Percentiles rank a stretch among this genome's conserved stretches.
Evolutionary conservation across 1,140 invertebrate species (phyloP).

Genomic region (Pseudomyrmex pallidus): DNA sequence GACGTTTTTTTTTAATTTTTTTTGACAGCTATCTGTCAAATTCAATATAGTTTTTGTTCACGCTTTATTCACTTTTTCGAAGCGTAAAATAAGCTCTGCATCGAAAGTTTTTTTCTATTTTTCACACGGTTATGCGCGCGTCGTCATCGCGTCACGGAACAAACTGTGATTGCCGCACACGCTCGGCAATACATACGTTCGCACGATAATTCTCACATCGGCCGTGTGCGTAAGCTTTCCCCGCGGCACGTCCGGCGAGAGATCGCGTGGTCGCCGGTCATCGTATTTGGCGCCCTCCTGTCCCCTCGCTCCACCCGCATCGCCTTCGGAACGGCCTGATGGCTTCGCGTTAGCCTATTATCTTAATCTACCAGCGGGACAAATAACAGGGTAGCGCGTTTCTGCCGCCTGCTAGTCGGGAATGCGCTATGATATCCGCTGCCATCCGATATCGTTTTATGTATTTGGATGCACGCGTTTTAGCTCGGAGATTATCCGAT

Average conservation of each 20-base stretch:
- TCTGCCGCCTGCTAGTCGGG: constrained; percentile 5
- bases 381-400: constrained; percentile 72
- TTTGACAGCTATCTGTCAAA: too few relatives aligned
- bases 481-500: not conserved
- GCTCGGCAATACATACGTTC: constrained; percentile 63
- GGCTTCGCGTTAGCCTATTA: constrained; percentile 74
- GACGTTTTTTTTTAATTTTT: too few relatives aligned
- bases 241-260: constrained; percentile 47
- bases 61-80: not conserved
- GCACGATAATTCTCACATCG: constrained; percentile 71
- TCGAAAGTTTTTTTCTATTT: not conserved
- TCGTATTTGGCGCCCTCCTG: constrained; percentile 64
- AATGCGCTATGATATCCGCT: constrained; percentile 9
- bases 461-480: not conserved
- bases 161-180: constrained; percentile 55
- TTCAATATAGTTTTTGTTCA: too few relatives aligned
- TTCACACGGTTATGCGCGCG: not conserved
- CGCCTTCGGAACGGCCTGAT: constrained; percentile 24
- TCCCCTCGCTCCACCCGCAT: constrained; percentile 48
- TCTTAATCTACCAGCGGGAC: constrained; percentile 76
- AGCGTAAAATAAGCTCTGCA: not conserved
- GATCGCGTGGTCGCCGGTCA: constrained; percentile 72
- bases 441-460: constrained; percentile 1
- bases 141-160: constrained; percentile 45
- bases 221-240: constrained; percentile 52